Conservation (phyloP, 2,888 invertebrate genomes). For the Himalopsyche japonica region DNA sequence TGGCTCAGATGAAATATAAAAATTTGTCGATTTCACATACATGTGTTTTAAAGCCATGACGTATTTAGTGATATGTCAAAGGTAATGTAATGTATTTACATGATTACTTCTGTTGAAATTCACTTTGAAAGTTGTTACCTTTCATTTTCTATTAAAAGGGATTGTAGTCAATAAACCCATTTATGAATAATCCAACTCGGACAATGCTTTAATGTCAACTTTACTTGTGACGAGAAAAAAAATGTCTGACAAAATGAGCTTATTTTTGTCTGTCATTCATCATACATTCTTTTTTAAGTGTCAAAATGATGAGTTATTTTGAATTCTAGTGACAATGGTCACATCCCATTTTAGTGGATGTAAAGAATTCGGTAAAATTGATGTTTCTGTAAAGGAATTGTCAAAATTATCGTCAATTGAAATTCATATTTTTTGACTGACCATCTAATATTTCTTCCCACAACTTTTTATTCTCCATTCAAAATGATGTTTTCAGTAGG, state of each 20-base stretch:
- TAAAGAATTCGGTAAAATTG: neutral
- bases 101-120: neutral
- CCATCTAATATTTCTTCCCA: too few relatives aligned
- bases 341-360: neutral
- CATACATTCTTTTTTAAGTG: neutral
- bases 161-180: neutral
- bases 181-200: neutral
- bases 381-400: neutral
- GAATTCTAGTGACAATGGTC: neutral
- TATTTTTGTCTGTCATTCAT: constrained; percentile 29
- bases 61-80: neutral
- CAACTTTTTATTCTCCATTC: too few relatives aligned
- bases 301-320: neutral
- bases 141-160: neutral
- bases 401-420: neutral
- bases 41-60: neutral
- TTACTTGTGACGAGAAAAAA: constrained; percentile 17
- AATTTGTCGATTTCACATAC: neutral
- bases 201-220: constrained; percentile 25
- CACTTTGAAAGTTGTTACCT: neutral
- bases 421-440: neutral
- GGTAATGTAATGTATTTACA: neutral
- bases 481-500: too few relatives aligned
- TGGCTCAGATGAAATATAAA: neutral
- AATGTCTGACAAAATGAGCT: constrained; percentile 37